Conservation (phyloP, 1,140 invertebrate genomes). For the Atta colombica region DNA sequence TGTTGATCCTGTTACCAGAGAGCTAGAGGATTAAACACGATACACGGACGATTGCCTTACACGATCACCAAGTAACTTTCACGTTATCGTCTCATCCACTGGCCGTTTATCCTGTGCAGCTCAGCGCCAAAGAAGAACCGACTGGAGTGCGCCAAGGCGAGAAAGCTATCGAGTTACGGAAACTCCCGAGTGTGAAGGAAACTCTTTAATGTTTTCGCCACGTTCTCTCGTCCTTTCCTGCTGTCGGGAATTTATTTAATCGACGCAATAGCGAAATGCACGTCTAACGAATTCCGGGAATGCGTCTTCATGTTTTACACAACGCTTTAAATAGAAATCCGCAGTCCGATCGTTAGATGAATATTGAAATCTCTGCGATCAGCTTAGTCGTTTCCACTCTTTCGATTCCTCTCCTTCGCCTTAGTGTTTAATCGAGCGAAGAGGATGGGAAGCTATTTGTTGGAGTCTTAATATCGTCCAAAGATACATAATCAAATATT, state of each 20-base stretch:
- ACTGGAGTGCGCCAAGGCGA: slow-evolving; percentile 47
- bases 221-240: slow-evolving; percentile 22
- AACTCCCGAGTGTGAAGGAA: slow-evolving; percentile 60
- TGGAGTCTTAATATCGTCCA: slow-evolving; percentile 30
- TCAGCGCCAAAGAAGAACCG: slow-evolving; percentile 40
- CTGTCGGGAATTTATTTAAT: slow-evolving; percentile 45
- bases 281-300: slow-evolving; percentile 26
- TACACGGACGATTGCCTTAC: slow-evolving; percentile 58
- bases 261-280: slow-evolving; percentile 17
- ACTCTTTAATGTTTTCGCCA: slow-evolving; percentile 60
- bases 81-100: slow-evolving; percentile 68
- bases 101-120: slow-evolving; percentile 57
- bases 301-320: not conserved
- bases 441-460: slow-evolving; percentile 35
- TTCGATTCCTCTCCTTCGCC: not conserved
- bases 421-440: slow-evolving; percentile 21
- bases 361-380: not conserved
- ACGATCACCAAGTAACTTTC: slow-evolving; percentile 52
- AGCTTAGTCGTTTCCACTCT: not conserved
- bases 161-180: slow-evolving; percentile 62
- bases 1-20: slow-evolving; percentile 54
- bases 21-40: slow-evolving; percentile 59
- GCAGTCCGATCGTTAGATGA: slow-evolving; percentile 8
- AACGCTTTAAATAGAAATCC: not conserved
- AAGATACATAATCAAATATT: slow-evolving; percentile 22